A percentile compares a stretch with the other conserved stretches of the same genome.
Evolutionary conservation across 2,113 vertebrate species (phyloP).

Genomic region (Lonchura striata): DNA sequence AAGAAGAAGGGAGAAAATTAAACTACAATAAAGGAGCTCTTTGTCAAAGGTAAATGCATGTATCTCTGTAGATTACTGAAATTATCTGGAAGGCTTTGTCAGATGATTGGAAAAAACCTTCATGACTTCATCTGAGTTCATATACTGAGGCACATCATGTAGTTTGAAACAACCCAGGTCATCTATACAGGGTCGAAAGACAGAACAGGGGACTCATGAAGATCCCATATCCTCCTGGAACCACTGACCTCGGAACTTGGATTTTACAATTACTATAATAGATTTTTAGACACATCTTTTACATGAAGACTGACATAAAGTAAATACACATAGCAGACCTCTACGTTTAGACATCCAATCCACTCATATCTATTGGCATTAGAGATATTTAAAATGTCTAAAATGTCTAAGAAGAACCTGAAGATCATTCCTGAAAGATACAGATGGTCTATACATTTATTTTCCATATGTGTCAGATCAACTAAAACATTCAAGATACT

Average conservation of each 20-base stretch:
- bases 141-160: fast-evolving
- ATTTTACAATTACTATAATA: background rate
- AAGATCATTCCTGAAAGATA: background rate
- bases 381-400: background rate
- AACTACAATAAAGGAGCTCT: background rate
- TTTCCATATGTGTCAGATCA: background rate
- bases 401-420: background rate
- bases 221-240: background rate
- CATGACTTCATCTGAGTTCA: background rate
- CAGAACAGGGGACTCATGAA: background rate
- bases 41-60: background rate
- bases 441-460: background rate
- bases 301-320: background rate
- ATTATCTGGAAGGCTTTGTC: background rate
- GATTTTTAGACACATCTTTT: background rate
- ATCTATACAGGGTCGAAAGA: background rate
- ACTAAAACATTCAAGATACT: background rate
- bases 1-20: background rate
- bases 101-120: background rate
- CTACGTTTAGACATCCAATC: background rate
- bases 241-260: background rate
- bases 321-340: background rate
- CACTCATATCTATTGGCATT: background rate
- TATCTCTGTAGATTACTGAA: background rate
- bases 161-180: background rate